These are phyloP conservation scores for Hydraecia micacea DNA, from an alignment of 2,888 invertebrate species.

Conservation along the genomic window DNA sequence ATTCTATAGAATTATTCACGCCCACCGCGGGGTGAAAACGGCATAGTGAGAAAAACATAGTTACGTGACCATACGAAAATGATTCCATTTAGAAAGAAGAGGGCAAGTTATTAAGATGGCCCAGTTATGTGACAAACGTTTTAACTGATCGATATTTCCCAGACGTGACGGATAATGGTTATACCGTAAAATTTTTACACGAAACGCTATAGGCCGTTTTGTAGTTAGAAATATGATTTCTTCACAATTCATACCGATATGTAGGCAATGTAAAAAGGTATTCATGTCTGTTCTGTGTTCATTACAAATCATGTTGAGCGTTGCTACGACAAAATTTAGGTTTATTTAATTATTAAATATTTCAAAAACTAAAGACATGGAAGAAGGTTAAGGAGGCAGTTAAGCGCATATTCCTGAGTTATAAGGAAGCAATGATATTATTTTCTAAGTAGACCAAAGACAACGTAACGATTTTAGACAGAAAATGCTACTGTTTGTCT, in stretches of 20 bases:
- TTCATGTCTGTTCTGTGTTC: no score
- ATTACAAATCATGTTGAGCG: not conserved
- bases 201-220: not conserved
- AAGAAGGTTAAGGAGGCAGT: not conserved
- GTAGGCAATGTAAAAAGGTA: not conserved
- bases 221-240: not conserved
- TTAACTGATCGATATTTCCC: not conserved
- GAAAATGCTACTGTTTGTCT: no score
- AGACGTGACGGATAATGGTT: not conserved
- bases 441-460: no score
- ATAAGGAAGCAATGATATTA: not conserved
- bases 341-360: not conserved
- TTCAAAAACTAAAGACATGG: not conserved
- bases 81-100: constrained; percentile 56
- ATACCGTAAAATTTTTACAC: not conserved
- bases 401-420: not conserved
- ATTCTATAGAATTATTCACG: constrained; percentile 63
- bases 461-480: not conserved
- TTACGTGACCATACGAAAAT: constrained; percentile 69
- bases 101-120: constrained; percentile 34
- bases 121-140: constrained; percentile 36
- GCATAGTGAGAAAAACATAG: constrained; percentile 53
- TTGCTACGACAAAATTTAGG: not conserved
- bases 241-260: not conserved
- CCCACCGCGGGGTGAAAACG: constrained; percentile 57